These are phyloP conservation scores for Eunapius fragilis DNA, from an alignment of 37 sponge, comb jelly and placozoan species.

Conservation along the genomic window DNA sequence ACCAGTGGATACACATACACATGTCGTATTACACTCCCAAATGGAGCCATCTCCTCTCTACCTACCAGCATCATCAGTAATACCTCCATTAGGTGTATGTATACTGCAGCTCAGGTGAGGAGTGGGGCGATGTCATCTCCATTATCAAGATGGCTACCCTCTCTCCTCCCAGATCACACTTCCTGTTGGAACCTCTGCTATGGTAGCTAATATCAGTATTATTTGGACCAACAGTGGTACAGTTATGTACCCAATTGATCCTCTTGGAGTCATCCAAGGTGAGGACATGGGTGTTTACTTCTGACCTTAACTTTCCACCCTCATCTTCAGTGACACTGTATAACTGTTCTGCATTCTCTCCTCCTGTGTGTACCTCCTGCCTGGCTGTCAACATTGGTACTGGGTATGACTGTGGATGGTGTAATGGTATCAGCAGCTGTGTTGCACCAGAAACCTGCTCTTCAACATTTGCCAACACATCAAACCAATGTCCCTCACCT, in stretches of 20 bases:
- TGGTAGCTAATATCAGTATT: conserved; percentile 10
- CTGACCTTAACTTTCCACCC: not conserved
- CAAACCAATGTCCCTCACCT: conserved; percentile 40
- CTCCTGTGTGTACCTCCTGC: conserved; percentile 47
- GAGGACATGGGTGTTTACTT: not conserved
- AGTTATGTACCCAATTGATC: not conserved
- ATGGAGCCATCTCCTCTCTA: not conserved
- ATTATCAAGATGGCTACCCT: not conserved
- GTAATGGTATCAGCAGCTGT: conserved; percentile 13
- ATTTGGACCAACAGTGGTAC: conserved; percentile 7
- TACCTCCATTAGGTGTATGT: conserved; percentile 17
- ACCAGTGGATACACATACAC: conserved; percentile 26
- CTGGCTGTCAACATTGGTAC: conserved; percentile 17
- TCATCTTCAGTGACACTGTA: conserved; percentile 48
- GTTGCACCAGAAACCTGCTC: conserved; percentile 27
- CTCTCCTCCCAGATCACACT: not conserved
- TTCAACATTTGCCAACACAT: not conserved
- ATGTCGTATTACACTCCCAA: not conserved
- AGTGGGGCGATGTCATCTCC: not conserved
- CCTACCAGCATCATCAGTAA: conserved; percentile 1
- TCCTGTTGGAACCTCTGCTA: not conserved
- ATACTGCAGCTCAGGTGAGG: conserved; percentile 7
- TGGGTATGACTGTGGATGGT: conserved; percentile 68
- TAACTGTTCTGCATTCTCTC: conserved; percentile 21
- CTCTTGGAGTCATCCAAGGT: conserved; percentile 4